These are phyloP conservation scores for Hucho hucho DNA, from an alignment of 2,113 vertebrate genomes.

Conservation along the genomic window DNA sequence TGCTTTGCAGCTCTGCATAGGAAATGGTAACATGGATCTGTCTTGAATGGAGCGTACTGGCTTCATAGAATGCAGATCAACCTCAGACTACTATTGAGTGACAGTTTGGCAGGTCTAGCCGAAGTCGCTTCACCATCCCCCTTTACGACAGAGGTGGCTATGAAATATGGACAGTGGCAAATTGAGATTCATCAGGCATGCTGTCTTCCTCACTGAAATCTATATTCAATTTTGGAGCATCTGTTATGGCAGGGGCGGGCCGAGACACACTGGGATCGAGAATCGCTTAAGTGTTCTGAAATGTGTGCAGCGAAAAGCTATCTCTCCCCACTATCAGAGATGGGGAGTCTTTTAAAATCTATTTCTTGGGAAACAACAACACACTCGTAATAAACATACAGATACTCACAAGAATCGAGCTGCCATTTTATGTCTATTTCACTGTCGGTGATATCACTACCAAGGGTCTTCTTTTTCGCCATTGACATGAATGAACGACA, in stretches of 20 bases:
- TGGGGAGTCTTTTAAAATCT: background rate
- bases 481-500: no score
- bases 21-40: no score
- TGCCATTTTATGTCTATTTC: background rate
- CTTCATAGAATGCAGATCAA: slow-evolving; percentile 21
- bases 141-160: slow-evolving; percentile 52
- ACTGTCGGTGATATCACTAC: slow-evolving; percentile 10
- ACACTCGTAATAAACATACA: background rate
- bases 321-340: slow-evolving; percentile 20
- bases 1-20: no score
- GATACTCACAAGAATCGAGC: background rate
- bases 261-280: slow-evolving; percentile 62
- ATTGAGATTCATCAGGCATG: slow-evolving; percentile 76
- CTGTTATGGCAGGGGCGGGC: slow-evolving; percentile 68
- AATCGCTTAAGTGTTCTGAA: slow-evolving; percentile 66
- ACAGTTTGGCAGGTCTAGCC: slow-evolving; percentile 56
- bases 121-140: slow-evolving; percentile 34
- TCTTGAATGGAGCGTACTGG: no score
- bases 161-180: slow-evolving; percentile 72
- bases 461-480: background rate
- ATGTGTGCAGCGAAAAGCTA: slow-evolving; percentile 44
- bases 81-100: slow-evolving; percentile 32
- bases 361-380: background rate
- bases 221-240: slow-evolving; percentile 76
- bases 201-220: slow-evolving; percentile 72